Percentiles rank a stretch among this genome's conserved stretches.
Conservation (phyloP, 2,888 invertebrate genomes). For the Coecobrya sp. region DNA sequence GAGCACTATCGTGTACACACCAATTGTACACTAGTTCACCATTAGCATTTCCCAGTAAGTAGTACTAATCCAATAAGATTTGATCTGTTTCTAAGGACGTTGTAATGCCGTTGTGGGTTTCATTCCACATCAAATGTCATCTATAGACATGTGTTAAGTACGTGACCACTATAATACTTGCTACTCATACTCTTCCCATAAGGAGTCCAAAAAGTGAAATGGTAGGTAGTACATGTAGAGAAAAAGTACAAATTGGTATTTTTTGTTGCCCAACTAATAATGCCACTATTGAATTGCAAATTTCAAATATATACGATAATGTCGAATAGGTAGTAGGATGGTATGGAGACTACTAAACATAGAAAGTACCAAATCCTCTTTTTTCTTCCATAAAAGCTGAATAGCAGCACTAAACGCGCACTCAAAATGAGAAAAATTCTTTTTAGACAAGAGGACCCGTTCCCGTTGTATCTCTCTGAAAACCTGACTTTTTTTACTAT, state of each 20-base stretch:
- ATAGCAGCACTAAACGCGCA: background rate
- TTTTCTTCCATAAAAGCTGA: constrained; percentile 29
- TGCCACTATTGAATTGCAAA: constrained; percentile 54
- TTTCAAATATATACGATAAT: constrained; percentile 31
- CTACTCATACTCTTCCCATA: background rate
- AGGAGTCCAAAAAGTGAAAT: background rate
- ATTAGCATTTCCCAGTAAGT: constrained; percentile 31
- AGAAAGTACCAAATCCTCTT: constrained; percentile 29
- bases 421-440: background rate
- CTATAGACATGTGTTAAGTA: background rate
- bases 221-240: constrained; percentile 9
- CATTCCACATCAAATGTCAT: constrained; percentile 19
- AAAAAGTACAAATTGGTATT: constrained; percentile 3
- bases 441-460: background rate
- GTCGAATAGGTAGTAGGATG: background rate
- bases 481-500: background rate
- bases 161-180: background rate
- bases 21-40: constrained; percentile 21
- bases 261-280: background rate
- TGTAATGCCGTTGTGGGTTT: background rate
- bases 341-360: background rate
- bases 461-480: background rate
- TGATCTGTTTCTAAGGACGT: constrained; percentile 19
- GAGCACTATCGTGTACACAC: constrained; percentile 1
- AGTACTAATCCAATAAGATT: constrained; percentile 49